Base-by-base conservation (phyloP, 2,888 invertebrate genomes). In the Drosophila nr. perissopoda region DNA sequence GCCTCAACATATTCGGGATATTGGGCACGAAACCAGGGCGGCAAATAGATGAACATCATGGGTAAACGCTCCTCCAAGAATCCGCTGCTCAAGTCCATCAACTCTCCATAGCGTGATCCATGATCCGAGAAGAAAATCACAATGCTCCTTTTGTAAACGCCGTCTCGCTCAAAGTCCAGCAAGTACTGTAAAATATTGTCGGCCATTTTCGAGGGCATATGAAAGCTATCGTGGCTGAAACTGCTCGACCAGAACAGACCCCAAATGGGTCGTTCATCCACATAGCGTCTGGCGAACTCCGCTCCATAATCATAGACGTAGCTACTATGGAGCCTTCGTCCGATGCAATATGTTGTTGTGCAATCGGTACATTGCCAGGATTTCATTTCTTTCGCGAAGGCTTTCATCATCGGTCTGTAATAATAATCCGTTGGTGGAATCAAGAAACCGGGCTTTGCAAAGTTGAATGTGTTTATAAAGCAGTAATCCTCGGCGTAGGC, bases 361-460 rank as follows among this genome's bases (percentile, higher is more conserved):
- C 89, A 85, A 0, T 63, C 48, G 0, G 4, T n/a, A 51, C 89
- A 85, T 11, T 57, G 33, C 68, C 64, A 80, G 0, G 16, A 40
- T 0, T 66, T 16, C 72, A 85, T 10, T 8, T 94, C 92, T 40
- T 92, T 93, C 90, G 95, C 95, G 1, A 95, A 94, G 11, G 96
- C 96, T 13, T 95, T 84, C 71, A 96, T 94, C 74, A 96, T 95
- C 0, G 97, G 96, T 57, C 96, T 93, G 72, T 96, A 94, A 76
- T 97, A 97, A 86, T 96, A 97, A 90, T 97, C 97, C 0, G 96
- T 96, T 0, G 98, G 98, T 2, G 95, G 94, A 2, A 94, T 91
- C 4, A 93, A 91, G 87, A 97, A 98, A 0, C 96, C 96, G 4
- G 94, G 93, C 87, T 96, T 96, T 0, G 94, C 78, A 82, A 95